phyloP scores from a whole-genome alignment of 2,888 invertebrate species.

The Ophion obscuratus region DNA sequence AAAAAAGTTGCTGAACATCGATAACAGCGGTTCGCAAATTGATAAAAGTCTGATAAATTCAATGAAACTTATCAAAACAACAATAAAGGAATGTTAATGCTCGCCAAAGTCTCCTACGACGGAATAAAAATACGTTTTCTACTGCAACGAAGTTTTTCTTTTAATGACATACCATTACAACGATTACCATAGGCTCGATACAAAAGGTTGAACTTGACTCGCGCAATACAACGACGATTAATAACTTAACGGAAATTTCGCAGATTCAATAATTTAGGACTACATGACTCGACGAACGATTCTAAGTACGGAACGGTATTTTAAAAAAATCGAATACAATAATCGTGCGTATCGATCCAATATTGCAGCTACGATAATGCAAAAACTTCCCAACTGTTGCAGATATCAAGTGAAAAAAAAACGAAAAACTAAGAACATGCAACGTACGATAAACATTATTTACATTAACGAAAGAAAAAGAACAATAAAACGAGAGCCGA shows the following conservation, averaged over 20 bases:
- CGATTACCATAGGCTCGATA: slow-evolving; percentile 39
- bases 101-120: neutral
- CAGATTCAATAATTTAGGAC: slow-evolving; percentile 45
- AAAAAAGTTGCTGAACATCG: no score
- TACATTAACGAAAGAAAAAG: slow-evolving; percentile 41
- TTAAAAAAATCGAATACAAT: slow-evolving; percentile 1
- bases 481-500: slow-evolving; percentile 31
- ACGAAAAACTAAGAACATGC: slow-evolving; percentile 38
- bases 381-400: slow-evolving; percentile 39
- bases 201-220: slow-evolving; percentile 46
- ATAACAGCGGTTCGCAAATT: no score
- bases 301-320: slow-evolving; percentile 6
- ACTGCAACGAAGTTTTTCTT: slow-evolving; percentile 48
- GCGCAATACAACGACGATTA: slow-evolving; percentile 24
- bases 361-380: neutral
- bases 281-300: neutral
- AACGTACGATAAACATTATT: slow-evolving; percentile 58
- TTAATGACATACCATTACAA: slow-evolving; percentile 50
- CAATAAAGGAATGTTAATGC: no score
- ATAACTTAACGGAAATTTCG: slow-evolving; percentile 17
- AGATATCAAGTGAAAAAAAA: slow-evolving; percentile 44
- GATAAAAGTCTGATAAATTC: no score
- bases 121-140: neutral
- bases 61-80: no score
- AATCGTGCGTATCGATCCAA: neutral